Percentiles rank a stretch among this genome's conserved stretches.
phyloP scores from a whole-genome alignment of 1,140 invertebrate species.

The Scaptomyza graminum region DNA sequence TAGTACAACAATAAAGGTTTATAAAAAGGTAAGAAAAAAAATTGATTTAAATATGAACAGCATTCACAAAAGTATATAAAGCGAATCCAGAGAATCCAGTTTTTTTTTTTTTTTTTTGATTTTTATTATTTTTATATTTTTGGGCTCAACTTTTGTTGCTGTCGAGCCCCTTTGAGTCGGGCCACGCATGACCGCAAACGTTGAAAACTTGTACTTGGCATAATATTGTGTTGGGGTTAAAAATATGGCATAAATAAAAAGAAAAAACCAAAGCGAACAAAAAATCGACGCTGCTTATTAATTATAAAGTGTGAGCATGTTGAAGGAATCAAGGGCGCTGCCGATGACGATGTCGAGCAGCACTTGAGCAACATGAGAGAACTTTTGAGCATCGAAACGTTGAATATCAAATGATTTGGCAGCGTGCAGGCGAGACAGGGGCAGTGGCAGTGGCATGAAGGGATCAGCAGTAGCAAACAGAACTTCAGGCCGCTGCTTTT shows the following conservation, averaged over 20 bases:
- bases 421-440: not conserved
- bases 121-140: too few relatives aligned
- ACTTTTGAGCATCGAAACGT: constrained; percentile 9
- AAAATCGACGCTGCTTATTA: constrained; percentile 66
- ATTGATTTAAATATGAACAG: constrained; percentile 65
- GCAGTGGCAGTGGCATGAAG: not conserved
- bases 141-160: constrained; percentile 14
- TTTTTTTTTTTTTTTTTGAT: constrained; percentile 23
- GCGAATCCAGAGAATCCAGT: constrained; percentile 57
- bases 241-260: constrained; percentile 27
- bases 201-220: constrained; percentile 20
- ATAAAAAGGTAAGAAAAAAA: constrained; percentile 54
- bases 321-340: constrained; percentile 77
- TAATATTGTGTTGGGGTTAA: constrained; percentile 52
- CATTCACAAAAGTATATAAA: constrained; percentile 14
- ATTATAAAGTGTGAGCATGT: constrained; percentile 79
- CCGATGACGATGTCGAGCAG: constrained; percentile 48
- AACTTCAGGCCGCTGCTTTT: constrained; percentile 2
- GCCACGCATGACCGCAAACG: constrained; percentile 74
- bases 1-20: constrained; percentile 40
- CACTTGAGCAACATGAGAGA: constrained; percentile 48
- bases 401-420: constrained; percentile 25
- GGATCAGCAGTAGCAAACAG: constrained; percentile 14
- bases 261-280: constrained; percentile 24
- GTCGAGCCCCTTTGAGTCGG: constrained; percentile 42